A percentile compares a stretch with the other conserved stretches of the same genome.
Conservation (phyloP, 1,140 invertebrate species). For the Drosophila trapezifrons region DNA sequence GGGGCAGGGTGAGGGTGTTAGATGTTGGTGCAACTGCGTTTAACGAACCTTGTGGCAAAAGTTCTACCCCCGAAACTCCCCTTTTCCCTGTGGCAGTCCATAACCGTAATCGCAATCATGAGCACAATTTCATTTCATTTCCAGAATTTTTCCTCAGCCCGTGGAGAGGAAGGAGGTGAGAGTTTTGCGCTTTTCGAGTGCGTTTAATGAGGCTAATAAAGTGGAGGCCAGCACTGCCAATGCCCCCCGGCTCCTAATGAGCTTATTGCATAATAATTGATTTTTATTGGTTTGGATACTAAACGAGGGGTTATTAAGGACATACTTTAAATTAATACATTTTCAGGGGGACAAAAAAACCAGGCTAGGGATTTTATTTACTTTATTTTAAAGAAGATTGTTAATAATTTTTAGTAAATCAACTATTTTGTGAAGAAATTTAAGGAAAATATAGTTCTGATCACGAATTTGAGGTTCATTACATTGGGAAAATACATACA, state of each 20-base stretch:
- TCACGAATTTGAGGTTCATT: too few relatives aligned
- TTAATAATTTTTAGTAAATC: too few relatives aligned
- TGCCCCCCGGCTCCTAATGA: slow-evolving; percentile 33
- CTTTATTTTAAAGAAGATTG: background rate
- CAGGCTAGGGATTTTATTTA: background rate
- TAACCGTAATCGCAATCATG: slow-evolving; percentile 77
- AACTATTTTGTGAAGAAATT: too few relatives aligned
- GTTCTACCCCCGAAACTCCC: background rate
- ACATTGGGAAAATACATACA: too few relatives aligned
- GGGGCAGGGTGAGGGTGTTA: background rate
- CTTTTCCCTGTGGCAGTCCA: slow-evolving; percentile 56
- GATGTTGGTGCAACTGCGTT: slow-evolving; percentile 29
- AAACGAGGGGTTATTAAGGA: background rate
- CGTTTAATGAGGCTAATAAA: slow-evolving; percentile 78
- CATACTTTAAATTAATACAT: background rate
- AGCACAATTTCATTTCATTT: slow-evolving; percentile 76
- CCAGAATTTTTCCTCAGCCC: slow-evolving; percentile 55
- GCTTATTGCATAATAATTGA: slow-evolving; percentile 74
- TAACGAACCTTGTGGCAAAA: slow-evolving; percentile 63
- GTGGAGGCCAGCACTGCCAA: slow-evolving; percentile 28
- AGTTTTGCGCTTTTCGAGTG: slow-evolving; percentile 58
- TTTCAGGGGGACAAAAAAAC: too few relatives aligned
- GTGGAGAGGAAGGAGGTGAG: slow-evolving; percentile 22
- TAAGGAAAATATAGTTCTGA: too few relatives aligned
- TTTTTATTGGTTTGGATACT: slow-evolving; percentile 46